Percentiles rank a stretch among this genome's conserved stretches.
These are phyloP conservation scores for Meles meles DNA, from an alignment of 2,113 vertebrate species.

Conservation along the genomic window DNA sequence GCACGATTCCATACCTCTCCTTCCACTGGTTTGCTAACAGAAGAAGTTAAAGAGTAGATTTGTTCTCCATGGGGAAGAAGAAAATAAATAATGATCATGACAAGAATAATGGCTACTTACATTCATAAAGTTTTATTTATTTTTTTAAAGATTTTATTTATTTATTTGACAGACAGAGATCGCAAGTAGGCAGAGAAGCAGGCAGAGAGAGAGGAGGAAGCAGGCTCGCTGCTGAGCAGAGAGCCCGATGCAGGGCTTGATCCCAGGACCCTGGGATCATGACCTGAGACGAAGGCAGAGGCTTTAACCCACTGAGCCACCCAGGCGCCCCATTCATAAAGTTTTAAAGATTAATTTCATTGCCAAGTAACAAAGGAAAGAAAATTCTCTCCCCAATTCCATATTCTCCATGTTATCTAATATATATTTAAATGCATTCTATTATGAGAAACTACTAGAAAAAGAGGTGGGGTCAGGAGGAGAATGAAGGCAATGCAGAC, in stretches of 20 bases:
- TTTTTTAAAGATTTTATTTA: too few relatives aligned
- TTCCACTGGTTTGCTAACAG: neutral
- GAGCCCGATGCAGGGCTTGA: too few relatives aligned
- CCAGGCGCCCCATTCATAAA: neutral
- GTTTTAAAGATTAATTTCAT: neutral
- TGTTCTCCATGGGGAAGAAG: neutral
- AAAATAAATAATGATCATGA: neutral
- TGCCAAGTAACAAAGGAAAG: neutral
- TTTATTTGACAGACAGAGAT: too few relatives aligned
- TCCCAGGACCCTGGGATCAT: too few relatives aligned
- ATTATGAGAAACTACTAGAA: neutral
- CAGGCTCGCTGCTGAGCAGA: too few relatives aligned
- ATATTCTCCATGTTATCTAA: neutral
- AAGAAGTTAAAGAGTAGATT: slow-evolving; percentile 2
- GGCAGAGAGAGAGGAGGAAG: too few relatives aligned
- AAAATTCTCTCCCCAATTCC: neutral
- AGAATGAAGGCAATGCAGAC: neutral
- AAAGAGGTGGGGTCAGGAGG: neutral
- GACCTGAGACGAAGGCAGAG: too few relatives aligned
- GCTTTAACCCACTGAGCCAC: too few relatives aligned
- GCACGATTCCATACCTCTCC: neutral
- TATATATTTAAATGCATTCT: neutral
- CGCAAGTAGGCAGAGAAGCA: too few relatives aligned
- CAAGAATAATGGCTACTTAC: neutral
- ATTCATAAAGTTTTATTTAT: neutral